A percentile compares a stretch with the other conserved stretches of the same genome.
Evolutionary conservation across 2,888 invertebrate species (phyloP).

Genomic region (Macrosoma leucophasiata): DNA sequence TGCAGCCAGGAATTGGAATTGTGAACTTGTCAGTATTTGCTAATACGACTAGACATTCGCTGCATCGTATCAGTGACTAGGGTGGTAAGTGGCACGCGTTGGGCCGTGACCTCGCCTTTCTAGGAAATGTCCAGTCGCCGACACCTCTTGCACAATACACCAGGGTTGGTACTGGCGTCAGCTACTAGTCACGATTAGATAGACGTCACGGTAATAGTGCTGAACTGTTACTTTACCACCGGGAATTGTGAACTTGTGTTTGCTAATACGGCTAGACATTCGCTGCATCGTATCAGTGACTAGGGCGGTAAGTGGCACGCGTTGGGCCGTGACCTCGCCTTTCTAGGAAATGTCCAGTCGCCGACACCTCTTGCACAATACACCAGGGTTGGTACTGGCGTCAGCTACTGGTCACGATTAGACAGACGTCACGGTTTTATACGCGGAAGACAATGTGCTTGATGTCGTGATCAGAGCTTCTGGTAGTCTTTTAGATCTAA

Average conservation of each 20-base stretch:
- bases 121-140: slow-evolving; percentile 25
- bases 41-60: too few species aligned
- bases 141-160: slow-evolving; percentile 19
- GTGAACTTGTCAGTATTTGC: too few species aligned
- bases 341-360: slow-evolving; percentile 28
- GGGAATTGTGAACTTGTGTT: too few species aligned
- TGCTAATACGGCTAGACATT: too few species aligned
- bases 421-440: not conserved
- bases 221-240: too few species aligned
- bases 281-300: too few species aligned
- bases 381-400: slow-evolving; percentile 13
- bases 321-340: slow-evolving; percentile 24
- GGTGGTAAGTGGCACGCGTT: slow-evolving; percentile 2
- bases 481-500: too few species aligned
- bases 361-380: slow-evolving; percentile 20
- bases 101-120: slow-evolving; percentile 28
- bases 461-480: too few species aligned
- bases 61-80: too few species aligned
- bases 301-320: slow-evolving; percentile 1
- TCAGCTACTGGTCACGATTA: not conserved
- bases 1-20: too few species aligned
- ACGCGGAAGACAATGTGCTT: too few species aligned
- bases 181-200: not conserved
- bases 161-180: slow-evolving; percentile 12
- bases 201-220: slow-evolving; percentile 2